These are phyloP conservation scores for Chaenogobius annularis DNA, from an alignment of 2,113 vertebrate species.

Conservation along the genomic window DNA sequence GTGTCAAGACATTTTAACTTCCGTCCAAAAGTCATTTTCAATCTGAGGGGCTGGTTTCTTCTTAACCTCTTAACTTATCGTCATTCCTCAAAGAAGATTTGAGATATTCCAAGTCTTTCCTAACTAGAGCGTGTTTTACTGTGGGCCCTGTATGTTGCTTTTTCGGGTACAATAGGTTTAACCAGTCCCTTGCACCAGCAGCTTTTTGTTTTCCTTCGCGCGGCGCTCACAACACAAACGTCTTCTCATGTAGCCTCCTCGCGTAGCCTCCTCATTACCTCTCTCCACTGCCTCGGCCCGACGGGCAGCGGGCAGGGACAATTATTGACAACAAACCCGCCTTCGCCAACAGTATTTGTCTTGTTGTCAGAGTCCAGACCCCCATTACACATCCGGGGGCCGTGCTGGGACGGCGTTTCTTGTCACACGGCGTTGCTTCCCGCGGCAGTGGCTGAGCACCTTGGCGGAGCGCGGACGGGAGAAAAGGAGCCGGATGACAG, in stretches of 20 bases:
- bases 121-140: not conserved
- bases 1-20: too few relatives aligned
- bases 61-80: not conserved
- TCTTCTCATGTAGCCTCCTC: constrained; percentile 10
- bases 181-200: not conserved
- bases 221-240: not conserved
- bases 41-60: not conserved
- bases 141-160: not conserved
- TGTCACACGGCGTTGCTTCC: constrained; percentile 62
- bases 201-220: not conserved
- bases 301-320: constrained; percentile 33
- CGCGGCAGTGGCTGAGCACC: constrained; percentile 62
- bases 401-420: constrained; percentile 42
- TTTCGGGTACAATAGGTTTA: not conserved
- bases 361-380: constrained; percentile 53
- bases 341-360: constrained; percentile 19
- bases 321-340: constrained; percentile 54
- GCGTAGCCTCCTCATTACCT: constrained; percentile 31
- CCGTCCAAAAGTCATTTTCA: too few relatives aligned
- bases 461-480: constrained; percentile 58
- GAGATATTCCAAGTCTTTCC: not conserved
- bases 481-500: constrained; percentile 60
- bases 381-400: constrained; percentile 52
- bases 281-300: constrained; percentile 35
- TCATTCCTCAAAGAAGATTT: not conserved